Base-by-base conservation (phyloP, 2,888 invertebrate species). In the Chaetoderma sp. region DNA sequence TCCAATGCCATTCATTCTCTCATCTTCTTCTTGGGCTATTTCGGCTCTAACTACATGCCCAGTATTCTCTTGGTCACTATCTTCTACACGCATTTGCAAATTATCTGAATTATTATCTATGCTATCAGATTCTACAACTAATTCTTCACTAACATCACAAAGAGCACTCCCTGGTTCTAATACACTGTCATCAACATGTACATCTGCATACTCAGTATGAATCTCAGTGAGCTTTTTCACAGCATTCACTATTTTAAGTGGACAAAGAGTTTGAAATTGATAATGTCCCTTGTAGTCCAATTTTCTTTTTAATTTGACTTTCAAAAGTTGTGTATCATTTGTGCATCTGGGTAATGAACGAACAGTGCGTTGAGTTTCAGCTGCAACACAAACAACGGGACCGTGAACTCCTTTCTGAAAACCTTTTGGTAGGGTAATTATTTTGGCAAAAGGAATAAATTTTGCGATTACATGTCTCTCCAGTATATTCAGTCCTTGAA, bases 381-480 rank as follows among this genome's bases (percentile, higher is more conserved):
- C 47, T 47, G 73, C 71, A 4, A 75, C 71, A 68, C 69, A 70
- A n/a, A 72, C 67, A 33, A 71, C 66, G 36, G 71, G 72, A 21
- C 75, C 72, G 63, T 65, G 66, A n/a, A 72, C 56, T 36, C 66
- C 68, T 30, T 74, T 61, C 47, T 74, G 75, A 16, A 63, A 60
- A 58, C 68, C 71, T 61, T 65, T 72, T 3, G 70, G 70, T 39
- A 73, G 54, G 28, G 62, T 49, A 33, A 68, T 54, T 18, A 75
- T 70, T 59, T 71, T 72, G 65, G 70, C 67, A 50, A 73, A 75
- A 8, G 72, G 72, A 23, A 75, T 67, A 32, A 65, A 60, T 52
- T 56, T 45, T 6, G 67, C 54, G n/a, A 73, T 50, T 18, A 74
- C 30, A 36, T 72, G 70, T 59, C 62, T 61, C 59, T 75, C 75